Evolutionary conservation across 1,140 invertebrate species (phyloP), one percentile per base, ranked within the genome.

Genomic region (Pissodes strobi): DNA sequence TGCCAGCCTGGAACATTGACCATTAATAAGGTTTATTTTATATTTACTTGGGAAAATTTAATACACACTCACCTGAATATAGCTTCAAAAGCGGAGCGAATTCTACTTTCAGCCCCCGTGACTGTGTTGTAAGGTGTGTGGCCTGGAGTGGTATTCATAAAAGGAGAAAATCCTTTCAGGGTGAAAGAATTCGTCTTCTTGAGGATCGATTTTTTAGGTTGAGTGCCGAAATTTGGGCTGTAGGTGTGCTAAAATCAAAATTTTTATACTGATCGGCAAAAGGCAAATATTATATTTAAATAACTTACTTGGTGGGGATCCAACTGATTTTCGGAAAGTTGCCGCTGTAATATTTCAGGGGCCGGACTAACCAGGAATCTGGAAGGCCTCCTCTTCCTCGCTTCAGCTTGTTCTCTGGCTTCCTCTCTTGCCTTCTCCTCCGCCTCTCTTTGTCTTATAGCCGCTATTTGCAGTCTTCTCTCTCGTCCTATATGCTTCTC

Each of bases 151-250:
- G 82, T 83, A 2, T 82, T 79, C 1, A 84, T 79, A 15, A 86
- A 72, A 10, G 88, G 88, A 67, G 84, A 85, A 75, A 87, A 89
- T 34, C 85, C 80, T 69, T 88, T 90, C 9, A 93, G 73, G 2
- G 89, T 94, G 74, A 93, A 94, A 4, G 91, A 94, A 79, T 94
- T 92, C 0, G 92, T 94, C 79, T 95, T 95, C 81, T 95, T 95
- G 41, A 95, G 79, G 73, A 95, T 95, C 0, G 92, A 95, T 76
- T 95, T 95, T 53, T 87, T 88, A 2, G 90, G 90, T 69, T 86
- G 83, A 0, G 78, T 78, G 13, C 84, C 84, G 72, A 84, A 84
- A 4, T 85, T 76, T 1, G 86, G 87, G 56, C 82, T 77, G 74
- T 83, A 78, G 66, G 79, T 79, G 60, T 81, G 80, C 43, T 66